Conservation (phyloP, 2,797 vertebrate species). For the Macrochelys suwanniensis region DNA sequence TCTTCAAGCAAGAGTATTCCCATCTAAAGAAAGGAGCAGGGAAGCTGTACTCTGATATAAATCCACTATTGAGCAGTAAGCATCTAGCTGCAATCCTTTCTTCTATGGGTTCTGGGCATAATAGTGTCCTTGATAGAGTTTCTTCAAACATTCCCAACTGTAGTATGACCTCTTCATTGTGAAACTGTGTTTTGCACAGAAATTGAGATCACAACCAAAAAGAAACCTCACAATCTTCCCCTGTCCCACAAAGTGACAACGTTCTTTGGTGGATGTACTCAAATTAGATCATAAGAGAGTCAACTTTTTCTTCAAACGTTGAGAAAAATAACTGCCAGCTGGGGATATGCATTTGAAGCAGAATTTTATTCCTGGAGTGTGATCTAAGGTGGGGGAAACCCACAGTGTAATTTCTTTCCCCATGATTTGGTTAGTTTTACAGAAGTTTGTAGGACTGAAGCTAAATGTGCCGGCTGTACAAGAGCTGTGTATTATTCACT, state of each 20-base stretch:
- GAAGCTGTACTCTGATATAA: neutral
- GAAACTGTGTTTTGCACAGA: neutral
- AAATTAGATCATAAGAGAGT: neutral
- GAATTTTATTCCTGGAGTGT: neutral
- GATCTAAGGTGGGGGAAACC: neutral
- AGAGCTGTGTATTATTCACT: neutral
- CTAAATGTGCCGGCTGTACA: neutral
- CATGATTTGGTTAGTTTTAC: neutral
- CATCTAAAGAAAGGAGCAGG: neutral
- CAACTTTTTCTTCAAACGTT: neutral
- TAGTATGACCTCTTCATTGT: neutral
- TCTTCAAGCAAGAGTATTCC: neutral
- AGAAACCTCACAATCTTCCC: neutral
- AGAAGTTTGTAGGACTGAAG: neutral
- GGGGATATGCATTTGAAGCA: neutral
- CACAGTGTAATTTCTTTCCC: neutral
- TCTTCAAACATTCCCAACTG: too few relatives aligned
- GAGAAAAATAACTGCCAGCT: neutral
- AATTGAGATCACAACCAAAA: neutral
- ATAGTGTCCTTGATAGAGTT: neutral
- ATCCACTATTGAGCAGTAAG: neutral
- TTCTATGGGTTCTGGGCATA: neutral
- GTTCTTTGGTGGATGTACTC: neutral
- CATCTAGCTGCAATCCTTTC: neutral
- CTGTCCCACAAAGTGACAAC: neutral